Evolutionary conservation across 2,888 invertebrate species (phyloP), one percentile per base, ranked within the genome.

Genomic region (Invenusta paracnida): DNA sequence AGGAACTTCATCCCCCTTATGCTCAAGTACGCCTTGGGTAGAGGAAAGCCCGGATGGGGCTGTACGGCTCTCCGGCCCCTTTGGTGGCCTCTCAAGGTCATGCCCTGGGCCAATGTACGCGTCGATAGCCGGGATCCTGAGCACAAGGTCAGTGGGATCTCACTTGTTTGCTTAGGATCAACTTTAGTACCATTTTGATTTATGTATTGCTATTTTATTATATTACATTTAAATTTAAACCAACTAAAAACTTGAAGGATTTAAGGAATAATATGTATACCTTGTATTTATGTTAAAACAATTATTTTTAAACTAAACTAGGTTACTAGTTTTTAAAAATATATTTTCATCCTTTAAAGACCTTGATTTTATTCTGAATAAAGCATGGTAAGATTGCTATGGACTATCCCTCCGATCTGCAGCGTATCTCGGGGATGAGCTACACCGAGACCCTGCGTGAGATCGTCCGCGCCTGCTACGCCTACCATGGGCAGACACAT

Each of bases 71-170:
- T 27, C 1, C 29, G 0, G 48, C 83, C 83, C 48, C 67, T 1
- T 23, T 83, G 83, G 83, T 83, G 83, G 83, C 83, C 83, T 0
- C 29, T 29, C 48, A 27, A 5, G 30, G 28, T 83, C 23, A 27
- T 83, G 83, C 83, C 83, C 30, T 83, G 83, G 83, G 27, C 48
- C 30, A 83, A 83, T 48, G 48, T 83, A 11, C 29, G 28, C 23
- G 79, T 79, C 28, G 79, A 79, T 27, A 79, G 79, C 23, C 2
- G 79, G n/a, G 28, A 79, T n/a, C 5, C 23, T 2, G 28, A 79
- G 28, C 79, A 83, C 13, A 30, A 83, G 83, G 83, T 83, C 0
- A 67, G 1, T 81, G 66, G n/a, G n/a, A n/a, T n/a, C n/a, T n/a
- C n/a, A n/a, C n/a, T n/a, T n/a, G n/a, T n/a, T n/a, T 73, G 27